Base-by-base conservation (phyloP, 2,888 invertebrate species). In the Heteromyza rotundicornis region DNA sequence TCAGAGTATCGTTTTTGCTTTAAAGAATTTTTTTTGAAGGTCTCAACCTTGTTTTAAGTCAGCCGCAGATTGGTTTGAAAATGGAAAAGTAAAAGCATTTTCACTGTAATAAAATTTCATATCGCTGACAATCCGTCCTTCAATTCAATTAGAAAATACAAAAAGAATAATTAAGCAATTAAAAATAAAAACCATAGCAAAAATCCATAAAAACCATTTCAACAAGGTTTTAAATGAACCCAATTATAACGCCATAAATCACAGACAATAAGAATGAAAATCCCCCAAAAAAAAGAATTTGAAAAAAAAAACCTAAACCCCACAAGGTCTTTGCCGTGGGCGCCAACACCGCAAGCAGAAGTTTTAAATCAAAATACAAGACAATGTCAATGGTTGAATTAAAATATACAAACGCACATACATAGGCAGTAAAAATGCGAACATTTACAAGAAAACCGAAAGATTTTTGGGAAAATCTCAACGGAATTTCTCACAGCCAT, bases 341-440 rank as follows among this genome's bases (percentile, higher is more conserved):
- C 27, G 52, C 40, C 51, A 16, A 56, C 23, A 56, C 8, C 56
- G 22, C 2, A 32, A 36, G 35, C 57, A 62, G 53, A 23, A n/a
- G 35, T 44, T 16, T 36, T 32, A 40, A 23, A 56, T 2, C 16
- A 8, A 44, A 20, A 55, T 50, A 49, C 2, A 40, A 60, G 23
- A 56, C 40, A 23, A n/a, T 52, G 40, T 56, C 20, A 52, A 60
- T 36, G 24, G n/a, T n/a, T n/a, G 20, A 53, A 47, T 44, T 32
- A 52, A 2, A 52, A 27, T 27, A 27, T 14, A 19, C 47, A 17
- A n/a, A 8, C 5, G 27, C 5, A 27, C 5, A 27, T 27, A 27
- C 27, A 27, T 7, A n/a, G n/a, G n/a, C n/a, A 27, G 27, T 27
- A 27, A 10, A 27, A 10, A 27, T 27, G n/a, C n/a, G 40, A 20